A percentile compares a stretch with the other conserved stretches of the same genome.
Evolutionary conservation across 2,888 invertebrate species (phyloP).

Genomic region (Leptinotarsa haldemani): DNA sequence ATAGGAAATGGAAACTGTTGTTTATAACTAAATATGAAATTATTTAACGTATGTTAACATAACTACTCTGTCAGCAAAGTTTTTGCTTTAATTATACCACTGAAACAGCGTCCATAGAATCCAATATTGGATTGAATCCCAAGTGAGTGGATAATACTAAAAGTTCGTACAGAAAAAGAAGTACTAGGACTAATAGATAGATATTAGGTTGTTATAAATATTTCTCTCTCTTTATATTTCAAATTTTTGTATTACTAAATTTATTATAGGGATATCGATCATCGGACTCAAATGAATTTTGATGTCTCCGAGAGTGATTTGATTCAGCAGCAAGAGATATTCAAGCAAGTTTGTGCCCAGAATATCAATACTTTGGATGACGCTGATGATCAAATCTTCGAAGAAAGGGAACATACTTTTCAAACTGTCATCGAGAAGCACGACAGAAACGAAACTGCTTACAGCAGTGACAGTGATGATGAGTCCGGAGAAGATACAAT

Average conservation of each 20-base stretch:
- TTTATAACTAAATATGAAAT: too few relatives aligned
- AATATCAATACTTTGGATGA: slow-evolving; percentile 62
- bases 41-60: too few relatives aligned
- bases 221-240: too few relatives aligned
- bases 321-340: slow-evolving; percentile 69
- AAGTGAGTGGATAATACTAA: too few relatives aligned
- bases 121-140: too few relatives aligned
- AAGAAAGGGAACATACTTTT: slow-evolving; percentile 66
- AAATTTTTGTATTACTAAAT: background rate
- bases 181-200: too few relatives aligned
- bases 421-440: slow-evolving; percentile 67
- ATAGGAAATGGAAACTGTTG: too few relatives aligned
- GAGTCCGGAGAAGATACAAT: slow-evolving; percentile 64
- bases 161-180: too few relatives aligned
- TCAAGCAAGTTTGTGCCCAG: slow-evolving; percentile 70
- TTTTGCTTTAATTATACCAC: too few relatives aligned
- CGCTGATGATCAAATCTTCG: slow-evolving; percentile 66
- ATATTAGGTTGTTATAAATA: too few relatives aligned
- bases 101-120: too few relatives aligned
- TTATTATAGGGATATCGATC: slow-evolving; percentile 58
- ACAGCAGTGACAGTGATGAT: slow-evolving; percentile 68
- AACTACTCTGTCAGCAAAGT: too few relatives aligned
- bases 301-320: slow-evolving; percentile 67
- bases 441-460: slow-evolving; percentile 61
- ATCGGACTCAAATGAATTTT: slow-evolving; percentile 63